A percentile compares a stretch with the other conserved stretches of the same genome.
These are phyloP conservation scores for Megatriorchis doriae DNA, from an alignment of 2,113 vertebrate species.

Conservation along the genomic window DNA sequence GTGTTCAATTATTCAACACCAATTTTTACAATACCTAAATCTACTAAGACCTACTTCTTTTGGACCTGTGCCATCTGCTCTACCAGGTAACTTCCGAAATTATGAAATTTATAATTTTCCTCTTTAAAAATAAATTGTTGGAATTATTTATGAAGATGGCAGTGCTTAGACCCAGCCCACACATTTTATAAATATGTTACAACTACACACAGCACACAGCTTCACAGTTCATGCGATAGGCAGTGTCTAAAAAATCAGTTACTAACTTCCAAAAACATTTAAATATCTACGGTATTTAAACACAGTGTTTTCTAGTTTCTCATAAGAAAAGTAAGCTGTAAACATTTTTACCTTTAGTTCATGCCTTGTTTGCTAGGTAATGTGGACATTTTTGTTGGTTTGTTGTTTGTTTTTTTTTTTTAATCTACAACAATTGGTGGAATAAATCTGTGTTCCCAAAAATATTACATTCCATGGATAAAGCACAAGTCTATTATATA, in stretches of 20 bases:
- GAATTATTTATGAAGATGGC: slow-evolving; percentile 67
- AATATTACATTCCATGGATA: slow-evolving; percentile 84
- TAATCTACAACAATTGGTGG: slow-evolving; percentile 71
- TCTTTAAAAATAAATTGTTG: slow-evolving; percentile 73
- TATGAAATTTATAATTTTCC: slow-evolving; percentile 59
- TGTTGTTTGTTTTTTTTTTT: not conserved
- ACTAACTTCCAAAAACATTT: slow-evolving; percentile 86
- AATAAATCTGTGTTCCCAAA: slow-evolving; percentile 77
- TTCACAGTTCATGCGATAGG: slow-evolving; percentile 90
- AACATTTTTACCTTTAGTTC: slow-evolving; percentile 85
- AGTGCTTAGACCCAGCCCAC: slow-evolving; percentile 71
- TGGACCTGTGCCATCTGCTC: slow-evolving; percentile 59
- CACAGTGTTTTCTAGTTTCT: slow-evolving; percentile 85
- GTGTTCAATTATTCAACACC: slow-evolving; percentile 61
- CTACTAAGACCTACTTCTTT: slow-evolving; percentile 68
- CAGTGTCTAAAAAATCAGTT: slow-evolving; percentile 82
- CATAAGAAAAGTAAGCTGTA: slow-evolving; percentile 87
- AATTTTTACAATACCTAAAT: slow-evolving; percentile 68
- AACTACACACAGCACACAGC: slow-evolving; percentile 89
- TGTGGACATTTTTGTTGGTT: slow-evolving; percentile 45
- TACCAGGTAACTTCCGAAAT: slow-evolving; percentile 59
- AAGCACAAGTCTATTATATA: slow-evolving; percentile 77
- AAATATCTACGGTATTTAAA: slow-evolving; percentile 84
- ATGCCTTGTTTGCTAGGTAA: slow-evolving; percentile 73
- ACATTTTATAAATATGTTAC: slow-evolving; percentile 86